Percentiles rank a stretch among this genome's conserved stretches.
Evolutionary conservation across 2,888 invertebrate species (phyloP).

Genomic region (Acanthoscelides obtectus): DNA sequence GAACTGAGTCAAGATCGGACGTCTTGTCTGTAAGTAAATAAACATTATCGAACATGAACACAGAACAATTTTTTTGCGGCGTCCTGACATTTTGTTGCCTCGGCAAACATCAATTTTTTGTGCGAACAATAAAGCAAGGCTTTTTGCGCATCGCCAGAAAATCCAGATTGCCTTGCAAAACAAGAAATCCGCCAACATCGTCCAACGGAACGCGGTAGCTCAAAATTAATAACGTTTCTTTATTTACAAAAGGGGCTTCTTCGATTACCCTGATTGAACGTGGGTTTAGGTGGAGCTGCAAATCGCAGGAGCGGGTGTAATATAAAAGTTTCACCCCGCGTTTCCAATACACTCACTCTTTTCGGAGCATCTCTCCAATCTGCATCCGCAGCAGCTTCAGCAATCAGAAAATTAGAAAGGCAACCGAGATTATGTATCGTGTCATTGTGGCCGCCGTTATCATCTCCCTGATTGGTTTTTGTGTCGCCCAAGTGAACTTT

Average conservation of each 20-base stretch:
- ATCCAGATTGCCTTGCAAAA: not conserved
- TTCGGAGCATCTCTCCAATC: slow-evolving; percentile 4
- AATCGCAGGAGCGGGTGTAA: not conserved
- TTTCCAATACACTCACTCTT: not conserved
- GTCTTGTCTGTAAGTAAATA: too few species aligned
- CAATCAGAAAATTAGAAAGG: not conserved
- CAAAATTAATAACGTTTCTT: slow-evolving; percentile 26
- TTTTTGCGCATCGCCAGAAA: too few species aligned
- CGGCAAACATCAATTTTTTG: not conserved
- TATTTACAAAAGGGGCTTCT: slow-evolving; percentile 35
- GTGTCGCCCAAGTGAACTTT: slow-evolving; percentile 42
- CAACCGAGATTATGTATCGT: slow-evolving; percentile 13
- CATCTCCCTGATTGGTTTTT: slow-evolving; percentile 31
- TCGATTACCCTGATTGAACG: slow-evolving; percentile 37
- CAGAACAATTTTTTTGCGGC: not conserved
- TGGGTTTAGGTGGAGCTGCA: not conserved
- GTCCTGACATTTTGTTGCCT: not conserved
- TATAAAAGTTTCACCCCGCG: slow-evolving; percentile 26
- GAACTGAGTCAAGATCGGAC: too few species aligned
- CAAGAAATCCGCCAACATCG: not conserved
- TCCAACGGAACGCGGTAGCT: not conserved
- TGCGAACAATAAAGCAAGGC: too few species aligned
- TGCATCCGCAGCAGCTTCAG: not conserved
- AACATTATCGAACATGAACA: not conserved
- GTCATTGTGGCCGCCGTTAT: slow-evolving; percentile 23